phyloP scores from a whole-genome alignment of 2,113 vertebrate genomes.

The Aphyosemion australe region DNA sequence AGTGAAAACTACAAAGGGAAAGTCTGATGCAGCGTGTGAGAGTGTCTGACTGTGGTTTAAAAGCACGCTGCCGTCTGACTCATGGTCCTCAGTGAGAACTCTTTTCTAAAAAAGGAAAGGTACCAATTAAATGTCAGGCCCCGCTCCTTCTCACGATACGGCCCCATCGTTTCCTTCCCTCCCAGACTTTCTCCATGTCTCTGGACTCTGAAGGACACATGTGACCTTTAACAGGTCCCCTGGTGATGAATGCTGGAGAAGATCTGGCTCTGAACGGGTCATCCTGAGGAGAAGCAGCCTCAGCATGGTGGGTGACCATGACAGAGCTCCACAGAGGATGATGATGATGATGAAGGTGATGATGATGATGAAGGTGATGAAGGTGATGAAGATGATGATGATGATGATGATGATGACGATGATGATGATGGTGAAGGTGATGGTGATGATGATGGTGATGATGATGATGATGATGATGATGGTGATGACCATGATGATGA shows the following conservation, averaged over 20 bases:
- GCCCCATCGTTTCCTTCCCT: slow-evolving; percentile 58
- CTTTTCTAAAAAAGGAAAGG: slow-evolving; percentile 76
- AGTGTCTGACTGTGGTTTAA: slow-evolving; percentile 53
- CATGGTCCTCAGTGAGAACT: slow-evolving; percentile 47
- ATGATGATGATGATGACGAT: too few species aligned
- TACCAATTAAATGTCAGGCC: slow-evolving; percentile 70
- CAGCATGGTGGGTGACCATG: slow-evolving; percentile 32
- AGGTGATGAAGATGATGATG: too few species aligned
- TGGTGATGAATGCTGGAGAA: slow-evolving; percentile 49
- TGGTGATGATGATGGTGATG: too few species aligned
- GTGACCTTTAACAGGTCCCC: slow-evolving; percentile 45
- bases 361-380: too few species aligned
- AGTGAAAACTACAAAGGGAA: slow-evolving; percentile 70
- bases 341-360: background rate
- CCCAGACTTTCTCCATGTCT: slow-evolving; percentile 19
- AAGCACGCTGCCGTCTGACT: slow-evolving; percentile 66
- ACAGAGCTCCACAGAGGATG: slow-evolving; percentile 9
- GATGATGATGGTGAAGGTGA: too few species aligned
- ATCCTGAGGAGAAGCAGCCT: slow-evolving; percentile 28
- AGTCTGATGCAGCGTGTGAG: slow-evolving; percentile 59
- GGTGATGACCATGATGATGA: too few species aligned
- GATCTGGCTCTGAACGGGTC: slow-evolving; percentile 20
- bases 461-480: too few species aligned
- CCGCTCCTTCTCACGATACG: slow-evolving; percentile 53
- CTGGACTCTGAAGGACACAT: slow-evolving; percentile 35